Percentiles rank a stretch among this genome's conserved stretches.
These are phyloP conservation scores for Sarotherodon lohbergeri DNA, from an alignment of 2,113 vertebrate genomes.

Conservation along the genomic window DNA sequence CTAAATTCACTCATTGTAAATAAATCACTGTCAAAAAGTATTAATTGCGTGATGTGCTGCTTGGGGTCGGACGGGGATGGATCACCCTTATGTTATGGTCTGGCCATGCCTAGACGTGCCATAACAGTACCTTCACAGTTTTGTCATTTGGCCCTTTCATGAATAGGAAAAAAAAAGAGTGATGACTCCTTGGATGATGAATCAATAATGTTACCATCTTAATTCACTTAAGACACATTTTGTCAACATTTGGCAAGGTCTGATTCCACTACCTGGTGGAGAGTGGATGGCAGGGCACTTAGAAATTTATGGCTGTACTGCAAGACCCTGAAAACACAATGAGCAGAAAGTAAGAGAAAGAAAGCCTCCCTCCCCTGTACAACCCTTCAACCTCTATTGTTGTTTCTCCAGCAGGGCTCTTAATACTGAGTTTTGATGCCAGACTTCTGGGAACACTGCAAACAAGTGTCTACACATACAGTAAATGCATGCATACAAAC, in stretches of 20 bases:
- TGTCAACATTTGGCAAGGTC: not conserved
- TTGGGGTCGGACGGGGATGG: no score
- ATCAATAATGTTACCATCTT: not conserved
- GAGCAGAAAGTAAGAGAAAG: not conserved
- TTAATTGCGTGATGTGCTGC: no score
- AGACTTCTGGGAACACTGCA: slow-evolving; percentile 9
- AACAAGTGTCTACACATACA: not conserved
- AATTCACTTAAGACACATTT: not conserved
- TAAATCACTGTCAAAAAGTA: no score
- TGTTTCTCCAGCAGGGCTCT: slow-evolving; percentile 41
- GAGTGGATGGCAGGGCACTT: not conserved
- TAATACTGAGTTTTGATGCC: slow-evolving; percentile 44
- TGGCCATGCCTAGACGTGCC: no score
- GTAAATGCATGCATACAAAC: not conserved
- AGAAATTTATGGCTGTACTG: not conserved
- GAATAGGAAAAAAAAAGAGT: not conserved
- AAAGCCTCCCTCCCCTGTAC: not conserved
- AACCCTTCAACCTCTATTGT: slow-evolving; percentile 11
- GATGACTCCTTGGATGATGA: not conserved
- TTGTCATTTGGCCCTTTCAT: not conserved
- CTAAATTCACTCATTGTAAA: no score
- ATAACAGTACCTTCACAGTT: not conserved
- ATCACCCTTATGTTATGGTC: no score
- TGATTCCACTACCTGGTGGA: not conserved
- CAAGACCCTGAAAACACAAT: not conserved